Conservation (phyloP, 2,888 invertebrate genomes). For the Rhorus exstirpatorius region DNA sequence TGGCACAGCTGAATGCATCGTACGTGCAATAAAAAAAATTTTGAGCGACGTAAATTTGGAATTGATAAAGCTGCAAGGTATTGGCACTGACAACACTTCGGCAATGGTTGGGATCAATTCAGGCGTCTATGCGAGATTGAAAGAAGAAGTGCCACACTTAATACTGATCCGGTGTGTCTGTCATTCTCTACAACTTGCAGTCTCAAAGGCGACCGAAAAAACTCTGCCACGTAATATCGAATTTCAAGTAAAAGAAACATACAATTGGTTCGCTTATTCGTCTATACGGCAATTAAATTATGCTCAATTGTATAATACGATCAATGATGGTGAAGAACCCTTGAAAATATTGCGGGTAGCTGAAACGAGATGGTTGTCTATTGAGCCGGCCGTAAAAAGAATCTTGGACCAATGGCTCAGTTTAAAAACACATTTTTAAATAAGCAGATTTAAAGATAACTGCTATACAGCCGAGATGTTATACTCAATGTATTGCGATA, state of each 20-base stretch:
- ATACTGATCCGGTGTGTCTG: conserved; percentile 80
- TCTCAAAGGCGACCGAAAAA: conserved; percentile 74
- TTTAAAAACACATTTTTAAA: conserved; percentile 75
- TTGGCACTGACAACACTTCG: conserved; percentile 82
- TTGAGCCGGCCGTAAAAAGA: conserved; percentile 75
- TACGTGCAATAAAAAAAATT: conserved; percentile 2
- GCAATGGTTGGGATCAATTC: conserved; percentile 81
- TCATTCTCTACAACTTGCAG: conserved; percentile 81
- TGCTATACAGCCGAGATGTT: conserved; percentile 78
- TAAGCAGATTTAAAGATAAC: conserved; percentile 68
- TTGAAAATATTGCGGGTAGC: conserved; percentile 74
- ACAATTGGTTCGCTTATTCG: conserved; percentile 68
- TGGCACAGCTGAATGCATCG: conserved; percentile 23
- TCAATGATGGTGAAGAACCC: conserved; percentile 72
- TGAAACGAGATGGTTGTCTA: conserved; percentile 74
- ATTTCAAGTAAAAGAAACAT: conserved; percentile 74
- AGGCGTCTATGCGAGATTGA: conserved; percentile 79
- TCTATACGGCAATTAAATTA: conserved; percentile 62
- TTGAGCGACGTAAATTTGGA: background rate
- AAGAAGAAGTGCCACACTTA: conserved; percentile 74
- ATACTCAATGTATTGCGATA: conserved; percentile 76
- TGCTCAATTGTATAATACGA: conserved; percentile 63
- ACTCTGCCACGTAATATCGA: conserved; percentile 75
- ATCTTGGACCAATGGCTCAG: conserved; percentile 78
- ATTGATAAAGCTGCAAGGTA: conserved; percentile 77